Evolutionary conservation across 2,888 invertebrate genomes (phyloP).

Genomic region (Bedellia somnulentella): DNA sequence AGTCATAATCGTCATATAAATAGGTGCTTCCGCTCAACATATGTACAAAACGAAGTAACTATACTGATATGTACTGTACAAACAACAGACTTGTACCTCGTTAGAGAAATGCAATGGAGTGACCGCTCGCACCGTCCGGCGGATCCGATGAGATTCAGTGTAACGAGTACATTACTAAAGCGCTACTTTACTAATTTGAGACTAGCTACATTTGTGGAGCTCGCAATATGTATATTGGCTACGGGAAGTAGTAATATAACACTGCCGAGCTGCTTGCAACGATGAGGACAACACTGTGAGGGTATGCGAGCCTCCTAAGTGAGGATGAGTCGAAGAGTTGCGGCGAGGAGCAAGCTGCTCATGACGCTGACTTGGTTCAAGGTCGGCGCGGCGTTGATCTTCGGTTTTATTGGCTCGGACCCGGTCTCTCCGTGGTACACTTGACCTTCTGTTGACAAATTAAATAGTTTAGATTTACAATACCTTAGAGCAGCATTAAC

Average conservation of each 20-base stretch:
- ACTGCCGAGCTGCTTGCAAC: too few species aligned
- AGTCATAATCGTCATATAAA: too few species aligned
- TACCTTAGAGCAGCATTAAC: too few species aligned
- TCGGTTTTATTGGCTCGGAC: slow-evolving; percentile 26
- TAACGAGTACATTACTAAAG: neutral
- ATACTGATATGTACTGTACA: slow-evolving; percentile 47
- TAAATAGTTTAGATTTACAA: neutral
- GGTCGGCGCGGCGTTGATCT: slow-evolving; percentile 17
- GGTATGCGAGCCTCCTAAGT: slow-evolving; percentile 23
- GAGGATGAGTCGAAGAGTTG: slow-evolving; percentile 11
- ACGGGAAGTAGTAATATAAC: too few species aligned
- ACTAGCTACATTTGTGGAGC: slow-evolving; percentile 9
- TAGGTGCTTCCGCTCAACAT: too few species aligned
- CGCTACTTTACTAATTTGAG: slow-evolving; percentile 5
- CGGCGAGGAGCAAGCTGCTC: neutral
- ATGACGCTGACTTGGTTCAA: neutral
- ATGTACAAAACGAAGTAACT: slow-evolving; percentile 46
- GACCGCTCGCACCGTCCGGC: neutral
- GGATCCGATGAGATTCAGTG: neutral
- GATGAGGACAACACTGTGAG: too few species aligned
- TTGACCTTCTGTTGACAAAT: slow-evolving; percentile 11
- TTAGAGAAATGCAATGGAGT: slow-evolving; percentile 19
- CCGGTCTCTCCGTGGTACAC: slow-evolving; percentile 19
- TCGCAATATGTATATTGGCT: too few species aligned
- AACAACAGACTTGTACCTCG: slow-evolving; percentile 25